These are phyloP conservation scores for Scaptomyza graminum DNA, from an alignment of 1,140 invertebrate genomes.

Conservation along the genomic window DNA sequence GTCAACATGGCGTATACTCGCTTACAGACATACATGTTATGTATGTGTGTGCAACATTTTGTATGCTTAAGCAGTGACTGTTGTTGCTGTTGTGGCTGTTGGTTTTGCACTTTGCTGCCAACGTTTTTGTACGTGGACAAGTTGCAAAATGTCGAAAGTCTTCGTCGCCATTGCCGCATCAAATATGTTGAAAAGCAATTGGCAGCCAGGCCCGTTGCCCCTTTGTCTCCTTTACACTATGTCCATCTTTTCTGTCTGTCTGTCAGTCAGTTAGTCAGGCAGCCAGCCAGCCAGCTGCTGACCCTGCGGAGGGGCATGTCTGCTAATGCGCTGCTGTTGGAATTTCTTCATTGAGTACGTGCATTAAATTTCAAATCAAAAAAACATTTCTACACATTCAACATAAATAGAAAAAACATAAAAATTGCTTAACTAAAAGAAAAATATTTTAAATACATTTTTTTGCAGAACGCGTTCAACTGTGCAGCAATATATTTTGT, in stretches of 20 bases:
- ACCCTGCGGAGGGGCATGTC: conserved; percentile 54
- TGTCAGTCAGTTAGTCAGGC: background rate
- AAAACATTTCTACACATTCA: conserved; percentile 52
- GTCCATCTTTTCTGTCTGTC: background rate
- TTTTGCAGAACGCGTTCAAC: conserved; percentile 56
- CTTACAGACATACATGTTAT: conserved; percentile 25
- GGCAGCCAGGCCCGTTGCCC: conserved; percentile 52
- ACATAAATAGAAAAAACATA: conserved; percentile 13
- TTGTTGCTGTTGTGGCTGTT: conserved; percentile 50
- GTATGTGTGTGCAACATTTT: conserved; percentile 41
- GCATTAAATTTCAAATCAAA: conserved; percentile 80
- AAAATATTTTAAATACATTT: conserved; percentile 57
- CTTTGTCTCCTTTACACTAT: background rate
- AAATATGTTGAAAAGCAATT: conserved; percentile 83
- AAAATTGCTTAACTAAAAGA: conserved; percentile 2
- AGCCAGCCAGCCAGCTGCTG: conserved; percentile 27
- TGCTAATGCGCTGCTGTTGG: conserved; percentile 78
- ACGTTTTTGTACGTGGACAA: conserved; percentile 78
- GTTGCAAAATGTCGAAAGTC: conserved; percentile 79
- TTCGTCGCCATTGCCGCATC: conserved; percentile 61
- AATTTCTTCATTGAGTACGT: conserved; percentile 83
- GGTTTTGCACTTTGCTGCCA: conserved; percentile 73
- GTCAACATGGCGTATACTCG: conserved; percentile 67
- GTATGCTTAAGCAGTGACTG: conserved; percentile 60
- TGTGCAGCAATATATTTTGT: conserved; percentile 52